Evolutionary conservation across 1,140 invertebrate species (phyloP).

Genomic region (Thaumetopoea pityocampa): DNA sequence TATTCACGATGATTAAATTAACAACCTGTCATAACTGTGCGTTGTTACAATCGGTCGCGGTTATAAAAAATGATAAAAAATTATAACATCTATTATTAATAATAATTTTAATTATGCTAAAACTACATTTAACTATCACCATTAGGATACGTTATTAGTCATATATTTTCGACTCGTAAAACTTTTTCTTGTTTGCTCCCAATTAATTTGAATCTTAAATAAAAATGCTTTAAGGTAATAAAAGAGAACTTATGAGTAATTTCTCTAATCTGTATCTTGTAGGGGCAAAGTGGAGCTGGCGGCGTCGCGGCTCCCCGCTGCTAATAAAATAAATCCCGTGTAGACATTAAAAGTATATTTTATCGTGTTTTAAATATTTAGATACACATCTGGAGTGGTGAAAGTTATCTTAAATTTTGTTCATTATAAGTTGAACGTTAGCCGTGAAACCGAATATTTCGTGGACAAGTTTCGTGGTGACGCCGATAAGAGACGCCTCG

Average conservation of each 20-base stretch:
- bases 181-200: constrained; percentile 54
- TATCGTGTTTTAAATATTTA: constrained; percentile 69
- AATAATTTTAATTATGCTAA: constrained; percentile 38
- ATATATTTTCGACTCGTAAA: constrained; percentile 39
- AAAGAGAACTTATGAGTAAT: constrained; percentile 54
- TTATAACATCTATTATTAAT: constrained; percentile 28
- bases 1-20: constrained; percentile 2
- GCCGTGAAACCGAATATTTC: constrained; percentile 48
- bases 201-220: constrained; percentile 65
- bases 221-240: constrained; percentile 51
- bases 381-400: constrained; percentile 67
- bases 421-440: constrained; percentile 43
- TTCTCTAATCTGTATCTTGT: constrained; percentile 58
- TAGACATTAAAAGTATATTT: constrained; percentile 70
- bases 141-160: constrained; percentile 38
- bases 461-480: constrained; percentile 1
- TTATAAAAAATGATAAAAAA: constrained; percentile 41
- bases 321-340: constrained; percentile 60
- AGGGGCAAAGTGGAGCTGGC: constrained; percentile 24
- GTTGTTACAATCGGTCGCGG: neutral
- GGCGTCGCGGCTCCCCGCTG: constrained; percentile 34
- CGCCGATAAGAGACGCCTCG: too few species aligned
- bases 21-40: neutral
- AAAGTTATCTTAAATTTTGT: constrained; percentile 61
- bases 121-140: constrained; percentile 30